Evolutionary conservation across 2,797 vertebrate genomes (phyloP).

Genomic region (Tragelaphus eurycerus): DNA sequence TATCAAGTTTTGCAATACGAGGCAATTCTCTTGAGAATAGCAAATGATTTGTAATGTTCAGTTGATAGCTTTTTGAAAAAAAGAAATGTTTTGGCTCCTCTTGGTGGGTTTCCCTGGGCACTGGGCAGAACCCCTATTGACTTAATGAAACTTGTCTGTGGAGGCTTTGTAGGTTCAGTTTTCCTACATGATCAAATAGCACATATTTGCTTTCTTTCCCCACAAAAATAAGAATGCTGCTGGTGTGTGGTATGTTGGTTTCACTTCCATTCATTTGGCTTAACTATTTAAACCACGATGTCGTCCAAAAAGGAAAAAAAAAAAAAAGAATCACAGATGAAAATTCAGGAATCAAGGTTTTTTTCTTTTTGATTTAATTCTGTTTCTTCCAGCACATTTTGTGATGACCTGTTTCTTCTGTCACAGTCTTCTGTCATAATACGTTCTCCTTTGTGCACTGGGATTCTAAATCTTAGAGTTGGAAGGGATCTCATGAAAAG

Average conservation of each 20-base stretch:
- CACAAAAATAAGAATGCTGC: constrained; percentile 47
- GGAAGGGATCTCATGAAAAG: neutral
- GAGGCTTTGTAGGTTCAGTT: constrained; percentile 16
- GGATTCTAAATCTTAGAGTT: neutral
- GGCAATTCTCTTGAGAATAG: constrained; percentile 81
- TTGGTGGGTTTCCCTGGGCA: constrained; percentile 56
- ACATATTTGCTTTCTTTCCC: constrained; percentile 25
- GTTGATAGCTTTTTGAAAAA: constrained; percentile 75
- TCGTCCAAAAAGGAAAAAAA: neutral
- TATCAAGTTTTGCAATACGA: constrained; percentile 86
- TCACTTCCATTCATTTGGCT: constrained; percentile 54
- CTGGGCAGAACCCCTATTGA: constrained; percentile 49
- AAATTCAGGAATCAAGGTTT: constrained; percentile 34
- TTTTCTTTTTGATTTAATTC: constrained; percentile 8
- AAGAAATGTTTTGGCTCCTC: constrained; percentile 54
- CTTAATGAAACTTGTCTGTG: constrained; percentile 19
- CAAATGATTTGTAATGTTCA: constrained; percentile 83
- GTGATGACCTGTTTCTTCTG: neutral
- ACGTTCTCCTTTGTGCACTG: neutral
- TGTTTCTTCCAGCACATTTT: neutral
- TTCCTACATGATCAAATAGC: constrained; percentile 36
- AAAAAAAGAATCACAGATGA: neutral
- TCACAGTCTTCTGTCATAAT: neutral
- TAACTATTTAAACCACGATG: constrained; percentile 47
- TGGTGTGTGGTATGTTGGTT: constrained; percentile 19